These are phyloP conservation scores for Peromyscus leucopus DNA, from an alignment of 2,113 vertebrate genomes.

Conservation along the genomic window DNA sequence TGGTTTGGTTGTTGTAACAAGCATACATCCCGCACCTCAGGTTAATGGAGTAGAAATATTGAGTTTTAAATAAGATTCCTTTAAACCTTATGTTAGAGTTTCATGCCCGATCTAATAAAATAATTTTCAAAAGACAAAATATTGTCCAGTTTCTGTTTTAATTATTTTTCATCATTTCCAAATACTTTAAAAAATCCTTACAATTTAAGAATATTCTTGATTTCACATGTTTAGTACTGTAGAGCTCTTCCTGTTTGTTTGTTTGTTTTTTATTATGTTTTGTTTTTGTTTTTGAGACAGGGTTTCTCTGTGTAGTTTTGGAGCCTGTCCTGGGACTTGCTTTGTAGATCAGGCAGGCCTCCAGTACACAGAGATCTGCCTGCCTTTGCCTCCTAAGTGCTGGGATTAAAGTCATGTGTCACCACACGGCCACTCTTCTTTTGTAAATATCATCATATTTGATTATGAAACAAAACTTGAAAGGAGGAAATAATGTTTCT, in stretches of 20 bases:
- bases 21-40: not conserved
- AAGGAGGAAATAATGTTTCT: not conserved
- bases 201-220: not conserved
- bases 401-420: too few species aligned
- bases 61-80: not conserved
- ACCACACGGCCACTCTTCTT: too few species aligned
- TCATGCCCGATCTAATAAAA: not conserved
- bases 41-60: not conserved
- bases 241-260: not conserved
- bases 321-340: too few species aligned
- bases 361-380: too few species aligned
- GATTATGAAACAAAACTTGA: not conserved
- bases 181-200: not conserved
- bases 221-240: not conserved
- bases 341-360: too few species aligned
- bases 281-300: too few species aligned
- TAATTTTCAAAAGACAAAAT: not conserved
- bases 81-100: not conserved
- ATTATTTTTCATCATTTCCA: not conserved
- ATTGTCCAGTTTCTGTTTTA: not conserved
- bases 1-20: not conserved
- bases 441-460: rapidly evolving
- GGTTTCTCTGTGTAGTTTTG: too few species aligned
- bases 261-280: too few species aligned
- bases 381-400: too few species aligned